Percentiles rank a stretch among this genome's conserved stretches.
Evolutionary conservation across 2,113 vertebrate species (phyloP).

Genomic region (Coracopsis vasa): DNA sequence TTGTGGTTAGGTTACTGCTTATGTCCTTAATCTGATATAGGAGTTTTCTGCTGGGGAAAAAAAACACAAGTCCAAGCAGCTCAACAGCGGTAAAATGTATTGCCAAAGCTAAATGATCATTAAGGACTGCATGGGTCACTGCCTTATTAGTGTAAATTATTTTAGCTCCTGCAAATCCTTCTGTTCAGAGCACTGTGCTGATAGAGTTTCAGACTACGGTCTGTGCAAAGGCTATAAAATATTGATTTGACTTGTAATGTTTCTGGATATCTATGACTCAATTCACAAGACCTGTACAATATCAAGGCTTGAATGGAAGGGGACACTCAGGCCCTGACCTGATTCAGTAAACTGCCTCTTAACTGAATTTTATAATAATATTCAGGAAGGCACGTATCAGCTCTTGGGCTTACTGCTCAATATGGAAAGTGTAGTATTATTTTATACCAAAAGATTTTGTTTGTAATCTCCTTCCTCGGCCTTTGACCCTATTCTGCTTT

Average conservation of each 20-base stretch:
- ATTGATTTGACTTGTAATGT: slow-evolving; percentile 36
- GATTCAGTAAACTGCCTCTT: not conserved
- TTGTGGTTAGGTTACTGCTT: not conserved
- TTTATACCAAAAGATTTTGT: not conserved
- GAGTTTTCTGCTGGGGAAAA: not conserved
- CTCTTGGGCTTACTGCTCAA: not conserved
- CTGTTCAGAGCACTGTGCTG: not conserved
- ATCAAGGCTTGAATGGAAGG: not conserved
- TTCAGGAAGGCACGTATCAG: not conserved
- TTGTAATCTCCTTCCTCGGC: not conserved
- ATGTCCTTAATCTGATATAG: not conserved
- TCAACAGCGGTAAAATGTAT: not conserved
- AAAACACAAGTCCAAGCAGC: not conserved
- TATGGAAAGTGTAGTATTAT: not conserved
- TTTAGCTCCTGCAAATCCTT: slow-evolving; percentile 6
- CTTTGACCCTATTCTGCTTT: not conserved
- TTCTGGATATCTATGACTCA: slow-evolving; percentile 9
- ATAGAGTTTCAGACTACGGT: not conserved
- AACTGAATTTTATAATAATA: slow-evolving; percentile 18
- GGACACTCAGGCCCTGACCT: not conserved
- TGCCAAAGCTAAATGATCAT: not conserved
- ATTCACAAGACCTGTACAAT: not conserved
- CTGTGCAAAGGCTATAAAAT: slow-evolving; percentile 1
- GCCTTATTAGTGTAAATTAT: slow-evolving; percentile 13
- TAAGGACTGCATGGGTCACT: not conserved